Evolutionary conservation across 2,113 vertebrate genomes (phyloP), one percentile per base, ranked within the genome.

Genomic region (Danionella cerebrum): DNA sequence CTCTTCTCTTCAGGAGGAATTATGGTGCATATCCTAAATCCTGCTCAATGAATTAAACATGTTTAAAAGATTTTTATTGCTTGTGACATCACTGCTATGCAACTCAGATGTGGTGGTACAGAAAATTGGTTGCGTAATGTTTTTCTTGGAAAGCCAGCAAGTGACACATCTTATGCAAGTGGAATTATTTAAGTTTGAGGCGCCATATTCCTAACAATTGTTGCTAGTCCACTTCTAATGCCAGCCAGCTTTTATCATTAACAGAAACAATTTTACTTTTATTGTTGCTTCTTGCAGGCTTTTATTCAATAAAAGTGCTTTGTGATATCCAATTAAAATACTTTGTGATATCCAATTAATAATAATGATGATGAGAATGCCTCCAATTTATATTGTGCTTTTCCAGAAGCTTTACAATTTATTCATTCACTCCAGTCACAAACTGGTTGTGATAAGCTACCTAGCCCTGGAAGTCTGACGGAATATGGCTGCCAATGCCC

Each of bases 1-100:
- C 8, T 48, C 19, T 64, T 64, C 8, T 27, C 36, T 64, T 36
- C 13, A 24, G 42, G 8, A 9, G 11, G 29, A 64, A 35, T 64
- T 36, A 64, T n/a, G 31, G 31, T 4, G 3, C 19, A 14, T 50
- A 35, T 63, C 4, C 12, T 41, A 48, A 3, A 22, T 48, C 13
- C 29, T 47, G 5, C 29, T 38, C 33, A 47, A 62, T 48, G 60
- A 64, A 48, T 64, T 36, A 36, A 64, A 64, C 60, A 36, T 13
- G 2, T 24, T 48, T 48, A 21, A 64, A 64, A 36, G 18, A 29
- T 19, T 47, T 60, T 7, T 60, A 39, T 39, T 38, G 21, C 53
- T 22, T 38, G 33, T 39, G 53, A 38, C 53, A 39, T 57, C 21
- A 39, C 22, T 36, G 13, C 19, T 38, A 2, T 57, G 53, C 53